phyloP scores from a whole-genome alignment of 2,888 invertebrate genomes.

The Ophion costatus region DNA sequence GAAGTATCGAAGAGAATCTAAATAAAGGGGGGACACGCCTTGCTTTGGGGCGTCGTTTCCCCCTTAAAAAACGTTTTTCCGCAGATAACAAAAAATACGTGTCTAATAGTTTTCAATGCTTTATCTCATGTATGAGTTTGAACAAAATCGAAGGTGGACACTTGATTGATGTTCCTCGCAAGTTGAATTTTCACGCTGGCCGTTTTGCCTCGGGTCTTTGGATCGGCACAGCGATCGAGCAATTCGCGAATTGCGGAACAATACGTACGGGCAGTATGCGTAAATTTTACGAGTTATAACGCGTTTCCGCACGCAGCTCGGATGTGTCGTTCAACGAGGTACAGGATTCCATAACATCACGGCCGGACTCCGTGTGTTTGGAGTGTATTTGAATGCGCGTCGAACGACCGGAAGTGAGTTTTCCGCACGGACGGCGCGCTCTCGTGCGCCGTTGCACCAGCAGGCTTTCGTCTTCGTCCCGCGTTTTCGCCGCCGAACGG shows the following conservation, averaged over 20 bases:
- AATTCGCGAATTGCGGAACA: slow-evolving; percentile 48
- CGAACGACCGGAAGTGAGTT: slow-evolving; percentile 79
- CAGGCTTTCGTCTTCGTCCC: slow-evolving; percentile 64
- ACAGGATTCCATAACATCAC: slow-evolving; percentile 19
- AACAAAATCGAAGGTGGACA: too few species aligned
- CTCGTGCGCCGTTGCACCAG: slow-evolving; percentile 53
- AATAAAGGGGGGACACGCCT: too few species aligned
- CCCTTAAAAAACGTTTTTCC: too few species aligned
- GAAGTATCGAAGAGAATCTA: too few species aligned
- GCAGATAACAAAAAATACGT: too few species aligned
- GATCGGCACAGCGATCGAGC: slow-evolving; percentile 1
- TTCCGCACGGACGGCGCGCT: slow-evolving; percentile 75
- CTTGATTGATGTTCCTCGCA: too few species aligned
- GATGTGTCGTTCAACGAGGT: slow-evolving; percentile 33
- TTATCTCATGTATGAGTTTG: too few species aligned
- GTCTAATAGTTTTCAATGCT: too few species aligned
- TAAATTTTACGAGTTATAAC: slow-evolving; percentile 65
- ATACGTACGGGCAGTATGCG: slow-evolving; percentile 33
- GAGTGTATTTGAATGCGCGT: slow-evolving; percentile 65
- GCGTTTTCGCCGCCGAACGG: slow-evolving; percentile 68
- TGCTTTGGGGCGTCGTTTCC: too few species aligned
- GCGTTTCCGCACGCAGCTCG: slow-evolving; percentile 58
- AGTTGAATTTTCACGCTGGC: not conserved
- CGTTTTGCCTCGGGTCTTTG: not conserved
- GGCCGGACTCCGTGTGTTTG: slow-evolving; percentile 36